These are phyloP conservation scores for Gymnorhina tibicen DNA, from an alignment of 2,113 vertebrate species.

Conservation along the genomic window DNA sequence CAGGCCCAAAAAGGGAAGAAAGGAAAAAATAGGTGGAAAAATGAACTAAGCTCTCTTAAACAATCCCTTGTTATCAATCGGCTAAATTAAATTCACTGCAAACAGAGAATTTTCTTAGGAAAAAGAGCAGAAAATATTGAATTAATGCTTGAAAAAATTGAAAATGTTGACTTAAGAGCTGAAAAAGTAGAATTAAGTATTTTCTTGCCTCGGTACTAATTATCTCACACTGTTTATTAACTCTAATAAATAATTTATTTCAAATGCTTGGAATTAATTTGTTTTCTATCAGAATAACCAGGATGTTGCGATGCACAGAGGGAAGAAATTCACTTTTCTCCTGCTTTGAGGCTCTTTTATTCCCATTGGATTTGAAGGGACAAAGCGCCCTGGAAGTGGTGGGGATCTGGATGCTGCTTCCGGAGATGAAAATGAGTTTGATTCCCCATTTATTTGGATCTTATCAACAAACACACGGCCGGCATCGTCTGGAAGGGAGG, in stretches of 20 bases:
- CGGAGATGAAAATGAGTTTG: background rate
- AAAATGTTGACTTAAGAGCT: too few relatives aligned
- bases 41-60: background rate
- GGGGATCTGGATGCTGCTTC: background rate
- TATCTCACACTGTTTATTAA: fast-evolving
- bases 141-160: too few relatives aligned
- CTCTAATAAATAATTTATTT: background rate
- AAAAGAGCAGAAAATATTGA: background rate
- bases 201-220: background rate
- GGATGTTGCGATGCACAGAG: too few relatives aligned
- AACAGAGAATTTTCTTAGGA: background rate
- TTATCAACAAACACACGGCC: background rate
- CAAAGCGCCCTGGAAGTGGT: background rate
- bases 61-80: background rate
- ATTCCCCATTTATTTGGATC: background rate
- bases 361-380: background rate
- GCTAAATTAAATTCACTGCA: background rate
- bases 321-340: background rate
- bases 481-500: background rate
- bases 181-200: background rate
- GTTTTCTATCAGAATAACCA: background rate
- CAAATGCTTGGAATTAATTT: background rate
- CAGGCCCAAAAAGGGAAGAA: background rate
- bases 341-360: background rate
- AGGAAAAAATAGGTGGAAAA: background rate